Evolutionary conservation across 2,113 vertebrate species (phyloP), one percentile per base, ranked within the genome.

Genomic region (Trinectes maculatus): DNA sequence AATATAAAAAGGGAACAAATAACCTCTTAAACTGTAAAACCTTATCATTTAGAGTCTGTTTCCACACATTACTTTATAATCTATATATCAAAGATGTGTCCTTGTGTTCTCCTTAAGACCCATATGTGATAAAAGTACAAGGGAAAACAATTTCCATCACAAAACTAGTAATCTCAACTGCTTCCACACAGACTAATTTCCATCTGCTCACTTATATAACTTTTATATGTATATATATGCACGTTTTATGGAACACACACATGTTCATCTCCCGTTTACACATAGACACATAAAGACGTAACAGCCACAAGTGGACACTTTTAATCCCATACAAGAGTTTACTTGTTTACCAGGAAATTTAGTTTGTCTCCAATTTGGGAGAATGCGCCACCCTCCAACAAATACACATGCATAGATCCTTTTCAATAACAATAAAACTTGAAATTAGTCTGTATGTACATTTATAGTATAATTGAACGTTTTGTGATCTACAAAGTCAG

Each of bases 391-490:
- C 42, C 15, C 37, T 12, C 16, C 22, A 47, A 16, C 42, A 37
- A 52, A 56, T 55, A 53, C 48, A 71, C n/a, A 66, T 21, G 47
- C 10, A 34, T 37, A 52, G 34, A 57, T n/a, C 44, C 37, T 68
- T 46, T 48, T 43, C 36, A 49, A 77, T 24, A 60, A 71, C 60
- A 79, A 73, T 28, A 46, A 60, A 76, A 69, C 44, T 58, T 16
- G 12, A 78, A 85, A 87, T 83, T 40, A 74, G 71, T 40, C 57
- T 80, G 71, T 71, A 77, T 77, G 80, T 81, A 82, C 82, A 83
- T 84, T 85, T 89, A 86, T 53, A 39, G 82, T 74, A 85, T 88
- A 65, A 91, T 89, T 89, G 82, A 78, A 86, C 85, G 83, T 86
- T n/a, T 74, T 82, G 77, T n/a, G 8, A 77, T 89, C 85, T 85